Conservation (phyloP, 2,888 invertebrate species). For the Clunio marinus region DNA sequence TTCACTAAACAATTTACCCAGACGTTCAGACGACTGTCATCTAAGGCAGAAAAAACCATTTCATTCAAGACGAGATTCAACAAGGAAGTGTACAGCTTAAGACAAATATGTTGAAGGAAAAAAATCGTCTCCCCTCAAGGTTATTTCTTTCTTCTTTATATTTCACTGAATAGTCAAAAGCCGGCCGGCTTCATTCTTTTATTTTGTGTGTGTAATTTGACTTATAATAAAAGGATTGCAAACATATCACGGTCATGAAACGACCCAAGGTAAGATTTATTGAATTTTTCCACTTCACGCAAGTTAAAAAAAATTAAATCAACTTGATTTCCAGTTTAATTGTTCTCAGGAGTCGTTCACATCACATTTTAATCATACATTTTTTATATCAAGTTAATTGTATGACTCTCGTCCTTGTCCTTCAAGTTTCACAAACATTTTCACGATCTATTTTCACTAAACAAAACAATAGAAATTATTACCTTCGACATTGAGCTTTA, state of each 20-base stretch:
- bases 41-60: not conserved
- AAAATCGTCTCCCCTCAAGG: conserved; percentile 23
- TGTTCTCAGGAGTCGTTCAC: too few species aligned
- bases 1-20: not conserved
- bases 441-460: not conserved
- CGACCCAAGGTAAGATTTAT: too few species aligned
- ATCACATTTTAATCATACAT: too few species aligned
- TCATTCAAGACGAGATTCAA: not conserved
- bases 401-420: not conserved
- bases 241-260: too few species aligned
- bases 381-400: not conserved
- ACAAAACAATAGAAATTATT: not conserved
- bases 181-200: too few species aligned
- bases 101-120: conserved; percentile 5
- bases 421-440: not conserved
- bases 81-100: conserved; percentile 7
- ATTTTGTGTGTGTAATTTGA: too few species aligned
- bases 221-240: not conserved
- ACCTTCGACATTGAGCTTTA: conserved; percentile 19
- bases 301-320: too few species aligned
- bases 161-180: not conserved
- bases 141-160: conserved; percentile 3
- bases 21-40: not conserved
- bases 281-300: too few species aligned
- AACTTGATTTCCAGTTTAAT: too few species aligned